These are phyloP conservation scores for Trematomus loennbergii DNA, from an alignment of 2,113 vertebrate species.

Conservation along the genomic window DNA sequence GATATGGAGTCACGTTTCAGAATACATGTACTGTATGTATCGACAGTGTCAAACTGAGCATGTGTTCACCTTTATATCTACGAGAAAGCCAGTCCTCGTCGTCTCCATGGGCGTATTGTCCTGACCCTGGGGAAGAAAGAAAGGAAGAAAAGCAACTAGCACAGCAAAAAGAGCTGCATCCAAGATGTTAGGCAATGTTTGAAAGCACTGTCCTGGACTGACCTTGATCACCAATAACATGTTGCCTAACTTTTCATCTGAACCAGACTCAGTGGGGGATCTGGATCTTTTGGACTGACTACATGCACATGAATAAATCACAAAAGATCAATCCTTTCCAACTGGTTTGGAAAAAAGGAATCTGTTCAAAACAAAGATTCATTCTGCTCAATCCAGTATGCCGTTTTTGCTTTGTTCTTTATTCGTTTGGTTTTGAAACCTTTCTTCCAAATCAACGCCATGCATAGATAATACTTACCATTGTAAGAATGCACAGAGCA, in stretches of 20 bases:
- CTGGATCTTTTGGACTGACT: slow-evolving; percentile 53
- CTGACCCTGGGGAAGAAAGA: slow-evolving; percentile 92
- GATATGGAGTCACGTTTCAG: background rate
- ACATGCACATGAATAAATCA: slow-evolving; percentile 47
- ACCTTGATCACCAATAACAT: slow-evolving; percentile 32
- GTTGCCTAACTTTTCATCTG: slow-evolving; percentile 65
- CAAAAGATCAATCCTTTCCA: slow-evolving; percentile 46
- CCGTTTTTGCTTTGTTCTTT: background rate
- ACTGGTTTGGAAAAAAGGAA: slow-evolving; percentile 38
- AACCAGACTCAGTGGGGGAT: slow-evolving; percentile 42
- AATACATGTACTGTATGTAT: background rate
- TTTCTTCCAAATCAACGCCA: slow-evolving; percentile 35
- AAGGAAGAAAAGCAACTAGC: slow-evolving; percentile 82
- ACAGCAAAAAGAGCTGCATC: slow-evolving; percentile 34
- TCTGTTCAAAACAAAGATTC: slow-evolving; percentile 33
- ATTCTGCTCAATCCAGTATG: slow-evolving; percentile 21
- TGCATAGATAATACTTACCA: slow-evolving; percentile 56
- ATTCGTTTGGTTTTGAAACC: slow-evolving; percentile 20
- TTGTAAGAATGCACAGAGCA: slow-evolving; percentile 30
- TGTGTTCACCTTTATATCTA: slow-evolving; percentile 93
- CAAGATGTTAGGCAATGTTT: slow-evolving; percentile 68
- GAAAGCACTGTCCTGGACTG: slow-evolving; percentile 45
- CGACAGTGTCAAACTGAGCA: slow-evolving; percentile 11
- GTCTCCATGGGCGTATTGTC: slow-evolving; percentile 91
- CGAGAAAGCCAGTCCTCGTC: slow-evolving; percentile 92